phyloP scores from a whole-genome alignment of 1,140 invertebrate genomes.

The Bombus vancouverensis region DNA sequence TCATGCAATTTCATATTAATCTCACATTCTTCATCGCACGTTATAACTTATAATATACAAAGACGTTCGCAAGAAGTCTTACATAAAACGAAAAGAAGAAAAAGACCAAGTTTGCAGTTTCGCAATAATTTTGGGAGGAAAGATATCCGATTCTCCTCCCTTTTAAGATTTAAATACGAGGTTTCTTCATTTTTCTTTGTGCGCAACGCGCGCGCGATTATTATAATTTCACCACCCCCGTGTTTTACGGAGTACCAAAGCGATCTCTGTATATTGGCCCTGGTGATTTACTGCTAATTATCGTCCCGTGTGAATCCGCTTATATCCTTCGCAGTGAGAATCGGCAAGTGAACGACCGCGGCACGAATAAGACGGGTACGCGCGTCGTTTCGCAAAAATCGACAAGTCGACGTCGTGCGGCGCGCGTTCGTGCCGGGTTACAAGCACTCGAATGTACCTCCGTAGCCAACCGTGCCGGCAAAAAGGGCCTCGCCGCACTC shows the following conservation, averaged over 20 bases:
- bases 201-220: conserved; percentile 43
- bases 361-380: conserved; percentile 38
- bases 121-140: not conserved
- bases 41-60: no score
- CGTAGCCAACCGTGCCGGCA: conserved; percentile 37
- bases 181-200: conserved; percentile 31
- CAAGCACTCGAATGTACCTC: conserved; percentile 47
- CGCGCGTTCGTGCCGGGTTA: conserved; percentile 62
- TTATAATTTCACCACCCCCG: conserved; percentile 62
- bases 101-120: not conserved
- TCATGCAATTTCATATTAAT: no score
- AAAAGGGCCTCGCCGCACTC: conserved; percentile 51
- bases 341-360: conserved; percentile 70
- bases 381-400: conserved; percentile 72
- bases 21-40: no score
- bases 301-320: conserved; percentile 61
- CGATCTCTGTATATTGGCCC: conserved; percentile 55
- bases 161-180: conserved; percentile 44
- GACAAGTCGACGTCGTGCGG: conserved; percentile 68
- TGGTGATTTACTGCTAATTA: conserved; percentile 70
- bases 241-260: conserved; percentile 61
- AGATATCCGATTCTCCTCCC: conserved; percentile 13
- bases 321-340: conserved; percentile 65
- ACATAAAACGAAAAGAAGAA: no score
- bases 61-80: no score